Percentiles rank a stretch among this genome's conserved stretches.
phyloP scores from a whole-genome alignment of 2,797 vertebrate species.

The Chiloscyllium punctatum region DNA sequence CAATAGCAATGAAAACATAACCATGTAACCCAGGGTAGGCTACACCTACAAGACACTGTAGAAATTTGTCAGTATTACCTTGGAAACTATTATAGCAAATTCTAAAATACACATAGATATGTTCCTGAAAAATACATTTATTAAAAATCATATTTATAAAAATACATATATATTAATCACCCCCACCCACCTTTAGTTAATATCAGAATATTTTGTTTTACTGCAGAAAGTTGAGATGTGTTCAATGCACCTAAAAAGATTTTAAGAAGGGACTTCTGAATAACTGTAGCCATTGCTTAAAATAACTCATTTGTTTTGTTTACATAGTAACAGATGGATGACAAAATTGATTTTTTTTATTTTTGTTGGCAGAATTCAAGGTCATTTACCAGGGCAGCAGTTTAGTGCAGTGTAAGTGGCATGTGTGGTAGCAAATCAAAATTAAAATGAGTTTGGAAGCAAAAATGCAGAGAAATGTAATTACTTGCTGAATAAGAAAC shows the following conservation, averaged over 20 bases:
- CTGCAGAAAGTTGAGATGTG: background rate
- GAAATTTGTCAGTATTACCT: background rate
- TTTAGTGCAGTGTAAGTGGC: background rate
- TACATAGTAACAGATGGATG: background rate
- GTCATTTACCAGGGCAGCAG: background rate
- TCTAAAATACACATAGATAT: no score
- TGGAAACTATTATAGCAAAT: no score
- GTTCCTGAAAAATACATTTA: no score
- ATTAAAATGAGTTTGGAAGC: background rate
- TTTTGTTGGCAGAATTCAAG: background rate
- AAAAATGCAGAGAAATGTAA: background rate
- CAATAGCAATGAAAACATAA: background rate
- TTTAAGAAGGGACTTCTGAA: background rate
- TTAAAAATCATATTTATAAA: no score
- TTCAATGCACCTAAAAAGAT: background rate
- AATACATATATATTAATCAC: background rate
- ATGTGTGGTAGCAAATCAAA: background rate
- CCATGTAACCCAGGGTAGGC: background rate
- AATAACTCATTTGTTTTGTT: background rate
- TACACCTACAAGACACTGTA: background rate
- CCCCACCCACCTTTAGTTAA: background rate
- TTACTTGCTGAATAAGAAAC: background rate
- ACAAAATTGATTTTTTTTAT: background rate
- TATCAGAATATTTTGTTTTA: background rate
- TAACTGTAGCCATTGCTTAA: background rate